Percentiles rank a stretch among this genome's conserved stretches.
Conservation (phyloP, 2,797 vertebrate species). For the Eurystomus glaucurus region DNA sequence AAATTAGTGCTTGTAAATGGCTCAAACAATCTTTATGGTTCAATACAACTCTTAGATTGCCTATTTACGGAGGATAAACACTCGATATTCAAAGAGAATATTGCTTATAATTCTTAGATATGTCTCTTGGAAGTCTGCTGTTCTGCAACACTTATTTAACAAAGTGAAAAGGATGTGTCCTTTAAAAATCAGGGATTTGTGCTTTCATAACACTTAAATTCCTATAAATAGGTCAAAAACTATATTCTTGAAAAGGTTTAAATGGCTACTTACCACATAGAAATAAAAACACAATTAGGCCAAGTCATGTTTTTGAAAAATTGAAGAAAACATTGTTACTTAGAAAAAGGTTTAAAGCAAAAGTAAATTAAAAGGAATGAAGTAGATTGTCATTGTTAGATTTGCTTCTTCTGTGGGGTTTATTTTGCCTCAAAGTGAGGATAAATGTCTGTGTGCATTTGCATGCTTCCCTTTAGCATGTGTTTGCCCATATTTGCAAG, state of each 20-base stretch:
- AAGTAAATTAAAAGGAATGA: neutral
- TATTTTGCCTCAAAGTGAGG: neutral
- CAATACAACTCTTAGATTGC: neutral
- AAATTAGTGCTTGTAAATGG: constrained; percentile 15
- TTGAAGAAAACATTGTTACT: neutral
- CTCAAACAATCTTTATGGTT: neutral
- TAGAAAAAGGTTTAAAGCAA: neutral
- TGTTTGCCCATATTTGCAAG: neutral
- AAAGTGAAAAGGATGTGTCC: neutral
- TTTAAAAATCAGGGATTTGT: neutral
- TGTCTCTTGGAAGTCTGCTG: neutral
- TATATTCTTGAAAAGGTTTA: constrained; percentile 30
- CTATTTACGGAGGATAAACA: constrained; percentile 34
- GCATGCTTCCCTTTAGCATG: neutral
- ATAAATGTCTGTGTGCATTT: neutral
- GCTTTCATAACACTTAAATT: constrained; percentile 34
- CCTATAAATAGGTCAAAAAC: neutral
- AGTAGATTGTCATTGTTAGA: neutral
- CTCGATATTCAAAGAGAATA: constrained; percentile 7
- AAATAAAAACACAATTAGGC: constrained; percentile 3
- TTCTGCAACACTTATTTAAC: neutral
- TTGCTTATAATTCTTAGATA: neutral
- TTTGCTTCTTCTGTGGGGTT: neutral
- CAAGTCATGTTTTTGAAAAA: neutral
- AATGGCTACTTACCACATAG: neutral